Conservation (phyloP, 2,888 invertebrate genomes). For the Drosophila paracracens region DNA sequence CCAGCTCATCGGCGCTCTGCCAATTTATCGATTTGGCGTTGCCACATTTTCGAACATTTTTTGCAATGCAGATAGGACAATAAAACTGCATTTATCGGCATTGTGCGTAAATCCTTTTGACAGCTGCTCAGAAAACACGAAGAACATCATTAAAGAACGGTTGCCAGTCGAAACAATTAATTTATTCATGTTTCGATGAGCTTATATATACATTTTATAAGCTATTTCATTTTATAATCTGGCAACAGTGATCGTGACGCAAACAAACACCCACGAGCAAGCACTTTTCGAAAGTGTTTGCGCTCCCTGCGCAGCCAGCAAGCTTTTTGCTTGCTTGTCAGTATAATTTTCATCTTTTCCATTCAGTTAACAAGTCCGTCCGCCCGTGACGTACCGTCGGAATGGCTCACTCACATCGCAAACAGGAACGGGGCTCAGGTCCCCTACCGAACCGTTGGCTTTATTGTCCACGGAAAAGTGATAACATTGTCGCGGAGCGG, state of each 20-base stretch:
- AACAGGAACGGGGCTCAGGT: constrained; percentile 85
- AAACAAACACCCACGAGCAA: constrained; percentile 28
- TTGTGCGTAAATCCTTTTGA: not conserved
- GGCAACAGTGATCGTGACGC: constrained; percentile 31
- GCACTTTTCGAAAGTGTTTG: constrained; percentile 31
- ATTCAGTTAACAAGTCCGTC: constrained; percentile 13
- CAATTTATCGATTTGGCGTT: not conserved
- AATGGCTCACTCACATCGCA: constrained; percentile 45
- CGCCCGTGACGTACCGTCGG: constrained; percentile 1
- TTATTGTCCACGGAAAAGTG: constrained; percentile 93
- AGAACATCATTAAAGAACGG: not conserved
- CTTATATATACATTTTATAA: not conserved
- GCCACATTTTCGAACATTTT: not conserved
- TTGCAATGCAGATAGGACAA: not conserved
- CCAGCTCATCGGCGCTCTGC: not conserved
- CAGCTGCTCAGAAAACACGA: not conserved
- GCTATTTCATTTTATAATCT: not conserved
- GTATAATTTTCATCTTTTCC: constrained; percentile 1
- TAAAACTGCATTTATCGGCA: too few relatives aligned
- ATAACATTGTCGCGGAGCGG: constrained; percentile 90
- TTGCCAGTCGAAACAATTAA: not conserved
- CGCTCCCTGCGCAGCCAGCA: constrained; percentile 6
- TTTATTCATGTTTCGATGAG: not conserved
- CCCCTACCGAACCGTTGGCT: constrained; percentile 95
- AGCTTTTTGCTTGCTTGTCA: constrained; percentile 19